Base-by-base conservation (phyloP, 2,888 invertebrate genomes). In the Sepioteuthis lessoniana region DNA sequence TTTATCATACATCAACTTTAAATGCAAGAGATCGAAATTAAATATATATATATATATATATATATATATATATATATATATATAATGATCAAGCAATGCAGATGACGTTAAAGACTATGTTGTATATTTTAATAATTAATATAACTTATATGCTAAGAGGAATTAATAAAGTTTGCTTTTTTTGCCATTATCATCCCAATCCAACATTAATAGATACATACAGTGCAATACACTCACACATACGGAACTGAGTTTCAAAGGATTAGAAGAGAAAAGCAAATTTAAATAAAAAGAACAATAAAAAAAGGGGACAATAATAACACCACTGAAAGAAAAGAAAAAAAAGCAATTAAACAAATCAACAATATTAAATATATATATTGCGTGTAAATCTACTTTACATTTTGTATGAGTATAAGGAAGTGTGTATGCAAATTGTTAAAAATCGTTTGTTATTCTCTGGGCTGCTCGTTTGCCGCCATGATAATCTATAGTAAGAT, bases 401-500 rank as follows among this genome's bases (percentile, higher is more conserved):
- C 21, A 28, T n/a, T 92, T 92, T 55, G 55, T 55, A 16, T 47
- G 3, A 92, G 31, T 92, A 8, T 92, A 19, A 92, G n/a, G 46
- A 92, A 92, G 25, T n/a, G 31, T 42, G 47, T 21, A 46, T 47
- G 47, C 42, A 42, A n/a, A 92, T 28, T 47, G 92, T 31, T 46
- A 19, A n/a, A n/a, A 46, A 92, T 46, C n/a, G 92, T 92, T 92
- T 92, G 92, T 92, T 92, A 31, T 92, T 92, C 92, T 92, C 38
- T 47, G 16, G 46, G 28, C 31, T 37, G 47, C 47, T 47, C 35
- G 50, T 93, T 93, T 93, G 37, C 93, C 93, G 93, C 93, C 93
- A 93, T 93, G 93, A 93, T 93, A 93, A 93, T 93, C 60, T 60
- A 93, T 93, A 46, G 93, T 50, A 93, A 93, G 35, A 93, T 93